Evolutionary conservation across 2,797 vertebrate genomes (phyloP), one percentile per base, ranked within the genome.

Genomic region (Enoplosus armatus): DNA sequence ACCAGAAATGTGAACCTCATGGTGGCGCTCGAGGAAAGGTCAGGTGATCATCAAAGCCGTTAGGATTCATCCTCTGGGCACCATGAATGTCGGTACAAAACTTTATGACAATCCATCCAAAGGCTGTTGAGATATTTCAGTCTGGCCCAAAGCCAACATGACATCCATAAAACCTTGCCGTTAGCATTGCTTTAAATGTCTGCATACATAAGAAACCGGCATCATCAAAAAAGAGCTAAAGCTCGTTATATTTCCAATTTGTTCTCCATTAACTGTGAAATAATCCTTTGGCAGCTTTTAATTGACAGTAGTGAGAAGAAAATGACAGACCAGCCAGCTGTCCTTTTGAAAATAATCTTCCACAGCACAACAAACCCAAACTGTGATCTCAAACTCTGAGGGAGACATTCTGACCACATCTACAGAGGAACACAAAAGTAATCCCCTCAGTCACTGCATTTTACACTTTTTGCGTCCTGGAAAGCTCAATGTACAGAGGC

Each of bases 261-360:
- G 7, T 18, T 48, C 29, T 48, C 9, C 9, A 39, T 24, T 61
- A 14, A 22, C 5, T 29, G 63, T 51, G 27, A 63, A 60, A 60
- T 58, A 53, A 72, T 60, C 29, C 54, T 29, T 29, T 31, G 6
- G 5, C 64, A 74, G 71, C 8, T 80, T 62, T 56, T 43, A 75
- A 33, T 15, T 33, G 14, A 69, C 27, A n/a, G 74, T 5, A 59
- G 33, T 26, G 59, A 64, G 27, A 59, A 43, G 15, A 50, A 51
- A 48, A 69, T 31, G 41, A 71, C 27, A 31, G 39, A 24, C 14
- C 12, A 15, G 37, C 29, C 58, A 35, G 65, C 65, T 39, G 59
- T 26, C 12, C 24, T 53, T 51, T 61, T 15, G 29, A 54, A 69
- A 45, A 69, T 37, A 43, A 33, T 35, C 65, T 33, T 55, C 48